A percentile compares a stretch with the other conserved stretches of the same genome.
These are phyloP conservation scores for Monomorium pharaonis DNA, from an alignment of 1,140 invertebrate species.

Conservation along the genomic window DNA sequence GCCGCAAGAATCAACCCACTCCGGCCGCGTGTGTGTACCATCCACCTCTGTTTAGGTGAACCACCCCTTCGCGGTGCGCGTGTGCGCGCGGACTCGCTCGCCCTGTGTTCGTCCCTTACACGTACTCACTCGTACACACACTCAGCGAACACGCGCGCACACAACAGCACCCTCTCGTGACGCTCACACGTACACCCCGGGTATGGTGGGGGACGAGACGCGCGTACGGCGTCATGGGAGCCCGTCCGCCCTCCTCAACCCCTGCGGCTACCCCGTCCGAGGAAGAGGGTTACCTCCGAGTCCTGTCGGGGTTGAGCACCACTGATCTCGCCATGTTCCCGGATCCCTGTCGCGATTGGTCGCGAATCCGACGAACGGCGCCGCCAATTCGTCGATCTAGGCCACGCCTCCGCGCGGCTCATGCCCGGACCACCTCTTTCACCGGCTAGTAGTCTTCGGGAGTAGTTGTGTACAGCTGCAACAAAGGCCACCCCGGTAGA, in stretches of 20 bases:
- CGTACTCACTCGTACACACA: background rate
- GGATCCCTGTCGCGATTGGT: constrained; percentile 70
- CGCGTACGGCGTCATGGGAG: constrained; percentile 70
- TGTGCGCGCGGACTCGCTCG: constrained; percentile 37
- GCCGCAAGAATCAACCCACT: constrained; percentile 84
- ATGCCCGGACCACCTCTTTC: constrained; percentile 67
- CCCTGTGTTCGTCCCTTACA: constrained; percentile 35
- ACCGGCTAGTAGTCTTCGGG: constrained; percentile 9
- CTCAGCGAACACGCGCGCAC: background rate
- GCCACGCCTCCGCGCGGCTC: constrained; percentile 66
- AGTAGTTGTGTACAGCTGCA: constrained; percentile 74
- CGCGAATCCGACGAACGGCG: background rate
- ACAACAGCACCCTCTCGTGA: background rate
- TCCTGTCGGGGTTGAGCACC: constrained; percentile 75
- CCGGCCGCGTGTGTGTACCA: constrained; percentile 67
- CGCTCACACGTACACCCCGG: constrained; percentile 41
- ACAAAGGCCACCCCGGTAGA: constrained; percentile 71
- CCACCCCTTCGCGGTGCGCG: constrained; percentile 54
- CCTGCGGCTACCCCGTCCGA: constrained; percentile 63
- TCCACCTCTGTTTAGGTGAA: constrained; percentile 56
- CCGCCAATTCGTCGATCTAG: constrained; percentile 66
- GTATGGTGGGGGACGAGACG: constrained; percentile 35
- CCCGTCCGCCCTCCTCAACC: constrained; percentile 64
- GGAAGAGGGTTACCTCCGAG: constrained; percentile 50
- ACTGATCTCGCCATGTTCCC: constrained; percentile 82